Evolutionary conservation across 2,888 invertebrate genomes (phyloP).

Genomic region (Protodeltote pygarga): DNA sequence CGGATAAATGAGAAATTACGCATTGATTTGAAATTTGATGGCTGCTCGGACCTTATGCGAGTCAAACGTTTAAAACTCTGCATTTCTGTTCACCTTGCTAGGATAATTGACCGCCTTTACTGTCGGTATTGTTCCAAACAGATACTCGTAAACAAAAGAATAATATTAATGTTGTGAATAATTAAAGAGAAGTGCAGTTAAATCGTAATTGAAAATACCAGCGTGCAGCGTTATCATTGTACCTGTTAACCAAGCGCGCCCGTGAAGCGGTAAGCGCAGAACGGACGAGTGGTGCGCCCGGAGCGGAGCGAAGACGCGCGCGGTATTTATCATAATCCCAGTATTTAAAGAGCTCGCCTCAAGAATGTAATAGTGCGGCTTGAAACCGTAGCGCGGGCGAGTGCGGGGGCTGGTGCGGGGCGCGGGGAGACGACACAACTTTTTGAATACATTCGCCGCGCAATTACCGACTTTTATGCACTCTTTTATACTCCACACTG

Average conservation of each 20-base stretch:
- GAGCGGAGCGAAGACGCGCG: constrained; percentile 7
- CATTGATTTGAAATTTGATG: too few species aligned
- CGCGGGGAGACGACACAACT: constrained; percentile 6
- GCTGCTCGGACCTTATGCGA: too few species aligned
- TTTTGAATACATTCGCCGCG: constrained; percentile 46
- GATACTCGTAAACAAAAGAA: constrained; percentile 9
- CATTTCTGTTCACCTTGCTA: too few species aligned
- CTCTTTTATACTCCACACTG: constrained; percentile 6
- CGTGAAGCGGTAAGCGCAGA: constrained; percentile 27
- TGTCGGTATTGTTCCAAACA: not conserved
- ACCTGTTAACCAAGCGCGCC: constrained; percentile 28
- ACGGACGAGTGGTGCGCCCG: constrained; percentile 4
- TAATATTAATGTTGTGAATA: constrained; percentile 9
- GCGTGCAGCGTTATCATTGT: constrained; percentile 25
- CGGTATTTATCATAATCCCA: constrained; percentile 44
- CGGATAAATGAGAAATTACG: too few species aligned
- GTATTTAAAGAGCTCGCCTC: constrained; percentile 42
- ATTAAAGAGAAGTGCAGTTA: constrained; percentile 8
- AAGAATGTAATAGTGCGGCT: constrained; percentile 41
- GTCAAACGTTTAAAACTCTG: too few species aligned
- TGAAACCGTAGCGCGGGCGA: constrained; percentile 7
- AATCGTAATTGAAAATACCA: constrained; percentile 21
- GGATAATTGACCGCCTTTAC: too few species aligned
- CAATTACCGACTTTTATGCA: constrained; percentile 50
- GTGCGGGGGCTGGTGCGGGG: not conserved